Evolutionary conservation across 2,888 invertebrate genomes (phyloP).

Genomic region (Amiota communis): DNA sequence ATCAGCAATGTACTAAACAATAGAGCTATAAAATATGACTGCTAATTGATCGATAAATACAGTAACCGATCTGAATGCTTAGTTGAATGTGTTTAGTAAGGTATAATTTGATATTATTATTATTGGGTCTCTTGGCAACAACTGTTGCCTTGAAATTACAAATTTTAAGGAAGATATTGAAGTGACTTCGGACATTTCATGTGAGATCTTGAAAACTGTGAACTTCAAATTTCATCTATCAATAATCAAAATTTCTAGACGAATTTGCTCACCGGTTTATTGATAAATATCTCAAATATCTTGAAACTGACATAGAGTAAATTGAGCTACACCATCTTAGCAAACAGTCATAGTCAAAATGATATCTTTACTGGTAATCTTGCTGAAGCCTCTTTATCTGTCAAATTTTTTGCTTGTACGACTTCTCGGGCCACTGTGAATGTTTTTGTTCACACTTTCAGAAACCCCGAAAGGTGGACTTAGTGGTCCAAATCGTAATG

Average conservation of each 20-base stretch:
- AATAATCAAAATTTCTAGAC: constrained; percentile 47
- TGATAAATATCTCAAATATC: constrained; percentile 60
- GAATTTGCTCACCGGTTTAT: constrained; percentile 62
- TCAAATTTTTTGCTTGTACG: constrained; percentile 66
- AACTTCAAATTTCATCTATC: not conserved
- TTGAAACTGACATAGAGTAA: constrained; percentile 60
- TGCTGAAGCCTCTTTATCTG: constrained; percentile 50
- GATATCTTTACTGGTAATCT: constrained; percentile 57
- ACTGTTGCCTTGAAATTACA: too few relatives aligned
- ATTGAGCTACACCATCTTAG: constrained; percentile 52
- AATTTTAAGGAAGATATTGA: too few relatives aligned
- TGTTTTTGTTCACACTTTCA: constrained; percentile 69
- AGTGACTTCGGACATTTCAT: too few relatives aligned
- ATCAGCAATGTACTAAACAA: too few relatives aligned
- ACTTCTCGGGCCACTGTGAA: constrained; percentile 63
- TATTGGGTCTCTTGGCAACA: too few relatives aligned
- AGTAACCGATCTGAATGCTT: too few relatives aligned
- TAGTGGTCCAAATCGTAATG: constrained; percentile 58
- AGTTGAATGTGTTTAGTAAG: too few relatives aligned
- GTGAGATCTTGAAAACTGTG: too few relatives aligned
- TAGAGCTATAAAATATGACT: too few relatives aligned
- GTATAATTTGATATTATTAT: too few relatives aligned
- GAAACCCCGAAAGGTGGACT: constrained; percentile 74
- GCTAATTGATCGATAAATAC: too few relatives aligned
- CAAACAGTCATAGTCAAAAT: constrained; percentile 52